Percentiles rank a stretch among this genome's conserved stretches.
phyloP scores from a whole-genome alignment of 2,113 vertebrate species.

The Apodemus speciosus region DNA sequence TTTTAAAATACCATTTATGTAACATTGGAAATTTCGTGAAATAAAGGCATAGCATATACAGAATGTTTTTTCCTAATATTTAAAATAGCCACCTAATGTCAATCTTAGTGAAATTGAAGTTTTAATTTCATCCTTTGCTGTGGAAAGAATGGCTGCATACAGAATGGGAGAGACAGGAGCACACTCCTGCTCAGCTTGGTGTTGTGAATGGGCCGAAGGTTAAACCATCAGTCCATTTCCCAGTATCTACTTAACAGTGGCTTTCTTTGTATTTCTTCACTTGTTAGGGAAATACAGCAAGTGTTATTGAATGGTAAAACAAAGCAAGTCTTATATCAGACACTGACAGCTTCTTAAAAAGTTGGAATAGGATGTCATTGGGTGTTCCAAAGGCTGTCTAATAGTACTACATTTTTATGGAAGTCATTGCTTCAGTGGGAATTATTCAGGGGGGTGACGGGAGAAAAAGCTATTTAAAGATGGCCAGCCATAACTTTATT shows the following conservation, averaged over 20 bases:
- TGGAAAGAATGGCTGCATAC: neutral
- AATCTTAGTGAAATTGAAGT: conserved; percentile 28
- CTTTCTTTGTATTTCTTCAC: conserved; percentile 70
- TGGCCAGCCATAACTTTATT: conserved; percentile 19
- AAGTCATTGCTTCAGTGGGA: conserved; percentile 45
- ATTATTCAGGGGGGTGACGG: neutral
- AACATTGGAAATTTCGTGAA: conserved; percentile 32
- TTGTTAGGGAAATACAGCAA: conserved; percentile 70
- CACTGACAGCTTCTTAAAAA: conserved; percentile 68
- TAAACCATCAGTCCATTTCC: conserved; percentile 78
- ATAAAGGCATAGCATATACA: conserved; percentile 1
- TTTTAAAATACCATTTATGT: conserved; percentile 40
- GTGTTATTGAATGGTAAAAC: conserved; percentile 78
- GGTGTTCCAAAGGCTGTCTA: conserved; percentile 67
- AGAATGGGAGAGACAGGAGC: neutral
- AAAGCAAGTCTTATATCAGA: conserved; percentile 75
- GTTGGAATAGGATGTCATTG: conserved; percentile 65
- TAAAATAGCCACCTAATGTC: conserved; percentile 10
- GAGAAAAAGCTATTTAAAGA: conserved; percentile 3
- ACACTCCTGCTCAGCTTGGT: conserved; percentile 17
- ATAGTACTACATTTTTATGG: conserved; percentile 55
- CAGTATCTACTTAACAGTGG: conserved; percentile 69
- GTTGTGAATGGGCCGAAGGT: conserved; percentile 70
- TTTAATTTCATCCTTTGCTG: conserved; percentile 16
- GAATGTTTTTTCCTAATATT: conserved; percentile 44